Evolutionary conservation across 2,888 invertebrate genomes (phyloP).

Genomic region (Yponomeuta sedellus): DNA sequence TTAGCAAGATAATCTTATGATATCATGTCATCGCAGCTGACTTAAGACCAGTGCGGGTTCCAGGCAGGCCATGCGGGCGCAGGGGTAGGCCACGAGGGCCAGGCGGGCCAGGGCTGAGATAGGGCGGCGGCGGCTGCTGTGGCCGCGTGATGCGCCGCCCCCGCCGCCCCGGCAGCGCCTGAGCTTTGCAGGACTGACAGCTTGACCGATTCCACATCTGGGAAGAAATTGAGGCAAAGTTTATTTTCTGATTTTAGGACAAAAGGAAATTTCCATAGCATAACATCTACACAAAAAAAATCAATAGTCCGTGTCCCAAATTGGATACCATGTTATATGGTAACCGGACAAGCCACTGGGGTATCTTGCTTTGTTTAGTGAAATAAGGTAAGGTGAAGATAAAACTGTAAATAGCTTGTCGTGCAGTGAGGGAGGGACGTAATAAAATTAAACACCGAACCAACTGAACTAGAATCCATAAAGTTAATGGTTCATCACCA

Average conservation of each 20-base stretch:
- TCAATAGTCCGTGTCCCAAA: background rate
- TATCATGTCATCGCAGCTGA: too few species aligned
- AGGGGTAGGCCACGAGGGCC: slow-evolving; percentile 36
- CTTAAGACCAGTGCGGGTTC: slow-evolving; percentile 44
- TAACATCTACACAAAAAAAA: background rate
- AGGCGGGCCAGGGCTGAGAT: slow-evolving; percentile 42
- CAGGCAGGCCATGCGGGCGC: slow-evolving; percentile 35
- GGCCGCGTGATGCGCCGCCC: slow-evolving; percentile 76
- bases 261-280: background rate
- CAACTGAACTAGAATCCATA: too few species aligned
- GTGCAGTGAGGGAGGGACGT: too few species aligned
- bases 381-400: too few species aligned
- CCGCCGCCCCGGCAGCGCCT: slow-evolving; percentile 70
- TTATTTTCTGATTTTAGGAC: background rate
- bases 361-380: too few species aligned
- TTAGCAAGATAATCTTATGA: too few species aligned
- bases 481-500: too few species aligned
- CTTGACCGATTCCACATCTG: slow-evolving; percentile 77
- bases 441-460: too few species aligned
- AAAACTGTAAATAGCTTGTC: too few species aligned
- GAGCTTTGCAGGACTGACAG: slow-evolving; percentile 78
- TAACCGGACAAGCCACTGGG: too few species aligned
- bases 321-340: background rate
- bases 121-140: slow-evolving; percentile 78
- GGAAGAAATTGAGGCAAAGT: background rate